phyloP scores from a whole-genome alignment of 2,797 vertebrate genomes.

The Hippopotamyrus pictus region DNA sequence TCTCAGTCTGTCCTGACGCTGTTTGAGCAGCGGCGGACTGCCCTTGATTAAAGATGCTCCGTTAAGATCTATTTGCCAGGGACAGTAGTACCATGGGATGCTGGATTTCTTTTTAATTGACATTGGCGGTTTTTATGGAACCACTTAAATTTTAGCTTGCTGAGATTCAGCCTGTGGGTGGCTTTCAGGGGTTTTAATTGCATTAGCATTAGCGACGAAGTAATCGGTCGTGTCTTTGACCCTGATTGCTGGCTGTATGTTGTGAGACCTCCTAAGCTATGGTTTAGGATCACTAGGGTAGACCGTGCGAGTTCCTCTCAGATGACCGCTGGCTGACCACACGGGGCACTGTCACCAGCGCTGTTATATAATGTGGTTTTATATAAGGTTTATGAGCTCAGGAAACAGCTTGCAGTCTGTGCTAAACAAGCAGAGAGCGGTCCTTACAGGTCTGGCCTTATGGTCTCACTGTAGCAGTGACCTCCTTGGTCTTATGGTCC shows the following conservation, averaged over 20 bases:
- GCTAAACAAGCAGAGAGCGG: not conserved
- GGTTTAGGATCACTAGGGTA: not conserved
- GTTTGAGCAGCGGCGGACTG: not conserved
- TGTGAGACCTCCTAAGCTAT: not conserved
- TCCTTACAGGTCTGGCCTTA: not conserved
- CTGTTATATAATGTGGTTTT: not conserved
- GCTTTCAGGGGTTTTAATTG: not conserved
- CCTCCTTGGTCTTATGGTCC: not conserved
- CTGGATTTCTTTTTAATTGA: conserved; percentile 7
- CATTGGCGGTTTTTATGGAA: not conserved
- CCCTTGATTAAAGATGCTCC: not conserved
- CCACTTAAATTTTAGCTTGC: not conserved
- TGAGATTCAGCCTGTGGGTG: conserved; percentile 2
- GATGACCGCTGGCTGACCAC: not conserved
- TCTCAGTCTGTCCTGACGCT: not conserved
- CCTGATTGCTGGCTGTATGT: not conserved
- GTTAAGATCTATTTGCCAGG: not conserved
- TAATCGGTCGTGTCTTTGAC: not conserved
- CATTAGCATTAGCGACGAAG: not conserved
- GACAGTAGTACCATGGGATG: not conserved
- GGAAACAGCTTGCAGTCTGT: not conserved
- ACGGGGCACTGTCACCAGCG: not conserved
- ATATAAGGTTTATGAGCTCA: not conserved
- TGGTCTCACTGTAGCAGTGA: not conserved
- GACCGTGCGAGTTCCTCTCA: not conserved